Percentiles rank a stretch among this genome's conserved stretches.
Evolutionary conservation across 2,888 invertebrate species (phyloP).

Genomic region (Bibio marci): DNA sequence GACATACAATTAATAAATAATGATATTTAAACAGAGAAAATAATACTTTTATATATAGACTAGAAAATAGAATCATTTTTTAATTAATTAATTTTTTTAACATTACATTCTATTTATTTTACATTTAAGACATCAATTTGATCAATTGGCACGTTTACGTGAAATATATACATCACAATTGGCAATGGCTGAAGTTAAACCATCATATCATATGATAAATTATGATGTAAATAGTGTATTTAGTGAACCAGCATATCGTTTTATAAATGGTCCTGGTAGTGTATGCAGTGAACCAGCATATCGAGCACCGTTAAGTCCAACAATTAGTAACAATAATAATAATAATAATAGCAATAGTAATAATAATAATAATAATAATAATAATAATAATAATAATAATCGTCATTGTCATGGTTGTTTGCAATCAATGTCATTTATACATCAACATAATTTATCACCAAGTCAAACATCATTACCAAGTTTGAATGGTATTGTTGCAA

Average conservation of each 20-base stretch:
- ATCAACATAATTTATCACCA: conserved; percentile 16
- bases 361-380: conserved; percentile 12
- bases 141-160: conserved; percentile 63
- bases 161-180: conserved; percentile 66
- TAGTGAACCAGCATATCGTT: conserved; percentile 29
- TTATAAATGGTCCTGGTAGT: conserved; percentile 46
- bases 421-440: conserved; percentile 14
- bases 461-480: conserved; percentile 31
- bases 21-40: too few relatives aligned
- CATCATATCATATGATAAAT: conserved; percentile 34
- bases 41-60: too few relatives aligned
- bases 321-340: not conserved
- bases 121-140: conserved; percentile 38
- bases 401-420: conserved; percentile 12
- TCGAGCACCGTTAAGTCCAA: conserved; percentile 29
- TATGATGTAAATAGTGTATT: conserved; percentile 28
- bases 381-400: conserved; percentile 14
- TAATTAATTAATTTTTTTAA: not conserved
- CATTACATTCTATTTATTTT: not conserved
- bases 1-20: too few relatives aligned
- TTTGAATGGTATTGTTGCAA: conserved; percentile 48
- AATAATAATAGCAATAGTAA: conserved; percentile 18
- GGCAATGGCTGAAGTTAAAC: conserved; percentile 53
- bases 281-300: conserved; percentile 79
- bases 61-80: too few relatives aligned